Evolutionary conservation across 2,888 invertebrate genomes (phyloP).

Genomic region (Scelioninae gen. 2): DNA sequence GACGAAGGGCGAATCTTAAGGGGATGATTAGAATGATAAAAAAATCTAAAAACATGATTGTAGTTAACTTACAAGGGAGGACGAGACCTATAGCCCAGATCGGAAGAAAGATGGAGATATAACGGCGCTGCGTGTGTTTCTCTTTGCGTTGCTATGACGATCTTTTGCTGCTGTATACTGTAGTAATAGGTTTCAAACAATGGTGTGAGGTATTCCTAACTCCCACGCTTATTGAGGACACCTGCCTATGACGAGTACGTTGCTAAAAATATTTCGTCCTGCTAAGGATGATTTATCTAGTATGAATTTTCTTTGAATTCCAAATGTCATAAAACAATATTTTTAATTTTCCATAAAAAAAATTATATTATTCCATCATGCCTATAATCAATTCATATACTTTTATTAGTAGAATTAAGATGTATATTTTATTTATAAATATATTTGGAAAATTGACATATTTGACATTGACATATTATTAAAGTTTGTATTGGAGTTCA

Average conservation of each 20-base stretch:
- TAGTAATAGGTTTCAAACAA: conserved; percentile 69
- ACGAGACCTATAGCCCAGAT: conserved; percentile 33
- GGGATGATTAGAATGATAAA: conserved; percentile 58
- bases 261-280: conserved; percentile 60
- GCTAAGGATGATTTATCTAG: conserved; percentile 34
- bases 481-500: too few species aligned
- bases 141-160: conserved; percentile 71
- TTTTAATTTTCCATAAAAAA: too few species aligned
- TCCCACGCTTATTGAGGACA: conserved; percentile 73
- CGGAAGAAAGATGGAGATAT: conserved; percentile 51
- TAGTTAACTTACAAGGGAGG: conserved; percentile 34
- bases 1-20: conserved; percentile 63
- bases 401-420: too few species aligned
- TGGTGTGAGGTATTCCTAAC: conserved; percentile 68
- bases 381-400: too few species aligned
- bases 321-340: too few species aligned
- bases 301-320: conserved; percentile 6
- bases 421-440: too few species aligned
- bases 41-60: conserved; percentile 50
- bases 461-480: too few species aligned
- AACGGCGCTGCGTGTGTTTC: conserved; percentile 70
- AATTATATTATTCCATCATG: too few species aligned
- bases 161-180: conserved; percentile 66
- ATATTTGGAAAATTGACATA: too few species aligned
- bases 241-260: conserved; percentile 71